phyloP scores from a whole-genome alignment of 2,888 invertebrate genomes.

The Campoletis raptor region DNA sequence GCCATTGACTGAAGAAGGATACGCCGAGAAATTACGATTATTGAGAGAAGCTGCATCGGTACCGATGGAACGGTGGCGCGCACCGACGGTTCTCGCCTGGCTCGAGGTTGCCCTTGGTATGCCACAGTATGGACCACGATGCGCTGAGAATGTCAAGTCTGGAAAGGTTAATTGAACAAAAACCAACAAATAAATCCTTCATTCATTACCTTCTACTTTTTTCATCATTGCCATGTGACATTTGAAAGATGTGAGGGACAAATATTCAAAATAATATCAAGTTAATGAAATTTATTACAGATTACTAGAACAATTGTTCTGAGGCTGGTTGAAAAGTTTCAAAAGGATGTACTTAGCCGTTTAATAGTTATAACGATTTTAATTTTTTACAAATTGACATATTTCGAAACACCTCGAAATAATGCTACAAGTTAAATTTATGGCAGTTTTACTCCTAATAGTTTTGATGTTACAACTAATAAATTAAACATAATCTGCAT shows the following conservation, averaged over 20 bases:
- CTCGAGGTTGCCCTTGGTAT: constrained; percentile 96
- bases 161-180: constrained; percentile 89
- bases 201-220: not conserved
- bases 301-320: too few relatives aligned
- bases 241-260: not conserved
- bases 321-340: too few relatives aligned
- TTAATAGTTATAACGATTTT: too few relatives aligned
- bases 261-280: too few relatives aligned
- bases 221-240: not conserved
- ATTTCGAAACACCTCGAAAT: too few relatives aligned
- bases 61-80: constrained; percentile 96
- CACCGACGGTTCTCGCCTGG: constrained; percentile 97
- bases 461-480: not conserved
- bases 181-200: not conserved
- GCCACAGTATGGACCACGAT: constrained; percentile 96
- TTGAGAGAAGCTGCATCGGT: constrained; percentile 93
- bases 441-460: too few relatives aligned
- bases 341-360: too few relatives aligned
- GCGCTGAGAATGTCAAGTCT: constrained; percentile 97
- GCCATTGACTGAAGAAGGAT: constrained; percentile 90
- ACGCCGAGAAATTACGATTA: constrained; percentile 91
- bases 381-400: too few relatives aligned
- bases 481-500: too few relatives aligned
- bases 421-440: too few relatives aligned
- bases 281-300: too few relatives aligned